Evolutionary conservation across 1,140 invertebrate genomes (phyloP), one percentile per base, ranked within the genome.

Genomic region (Odontomachus brunneus): DNA sequence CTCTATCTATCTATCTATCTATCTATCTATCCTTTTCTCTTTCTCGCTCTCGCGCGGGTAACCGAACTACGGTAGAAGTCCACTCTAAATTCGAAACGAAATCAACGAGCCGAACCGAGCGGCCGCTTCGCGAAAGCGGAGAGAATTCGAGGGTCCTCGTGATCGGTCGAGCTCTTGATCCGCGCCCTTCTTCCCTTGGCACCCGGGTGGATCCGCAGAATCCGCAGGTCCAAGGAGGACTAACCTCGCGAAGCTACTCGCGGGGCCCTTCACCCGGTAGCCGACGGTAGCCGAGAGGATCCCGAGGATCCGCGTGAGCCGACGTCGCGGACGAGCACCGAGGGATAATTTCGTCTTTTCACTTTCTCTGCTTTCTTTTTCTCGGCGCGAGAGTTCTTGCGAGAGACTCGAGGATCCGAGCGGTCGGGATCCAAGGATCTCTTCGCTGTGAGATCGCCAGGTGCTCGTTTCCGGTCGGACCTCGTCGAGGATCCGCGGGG

Each of bases 1-100:
- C 14, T 66, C 9, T 67, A 33, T 55, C 9, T 65, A 11, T 69
- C 11, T 49, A 12, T 17, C 19, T 51, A 9, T 75, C 49, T 29
- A 59, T 75, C 71, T 65, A 44, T 60, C n/a, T 22, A 9, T 15
- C 38, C 66, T 60, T 51, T 59, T 55, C 55, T 75, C 71, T 69
- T 65, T 69, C 82, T 82, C 59, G 60, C 75, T 90, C 83, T 89
- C 88, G 91, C 88, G 85, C 84, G 87, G 87, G 84, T 67, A 85
- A 85, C 89, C 90, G 87, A 87, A 90, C 85, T 91, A 92, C 91
- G 85, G 87, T 90, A 91, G 92, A 76, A 91, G 87, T 92, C 91
- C 92, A 93, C 92, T 94, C 92, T 93, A 93, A 93, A 93, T 93
- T 93, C 91, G 90, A 94, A 93, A 93, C 91, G 87, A 92, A 91